These are phyloP conservation scores for Nymphalis urticae DNA, from an alignment of 2,888 invertebrate species.

Conservation along the genomic window DNA sequence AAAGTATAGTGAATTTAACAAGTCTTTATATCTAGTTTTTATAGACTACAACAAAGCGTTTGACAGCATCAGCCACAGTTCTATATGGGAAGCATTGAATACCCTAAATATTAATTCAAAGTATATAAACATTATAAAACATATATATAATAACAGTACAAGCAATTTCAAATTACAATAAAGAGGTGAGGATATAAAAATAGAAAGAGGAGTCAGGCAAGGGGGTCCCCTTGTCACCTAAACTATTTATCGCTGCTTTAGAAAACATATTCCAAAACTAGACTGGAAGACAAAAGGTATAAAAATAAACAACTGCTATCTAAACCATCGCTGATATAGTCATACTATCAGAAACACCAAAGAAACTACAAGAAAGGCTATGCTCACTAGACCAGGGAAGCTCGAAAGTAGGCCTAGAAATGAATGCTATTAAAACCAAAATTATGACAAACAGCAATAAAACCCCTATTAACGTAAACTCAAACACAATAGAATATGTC, in stretches of 20 bases:
- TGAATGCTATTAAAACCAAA: slow-evolving; percentile 24
- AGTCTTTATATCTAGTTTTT: too few species aligned
- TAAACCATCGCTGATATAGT: neutral
- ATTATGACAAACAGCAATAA: too few species aligned
- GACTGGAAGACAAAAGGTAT: neutral
- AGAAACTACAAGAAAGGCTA: slow-evolving; percentile 13
- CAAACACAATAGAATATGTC: slow-evolving; percentile 23
- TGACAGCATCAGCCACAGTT: neutral
- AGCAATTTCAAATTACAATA: too few species aligned
- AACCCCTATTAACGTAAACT: neutral
- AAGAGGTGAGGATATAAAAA: too few species aligned
- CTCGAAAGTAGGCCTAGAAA: slow-evolving; percentile 18
- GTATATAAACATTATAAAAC: too few species aligned
- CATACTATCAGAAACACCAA: neutral
- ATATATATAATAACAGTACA: too few species aligned
- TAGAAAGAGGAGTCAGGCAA: too few species aligned
- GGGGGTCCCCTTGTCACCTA: too few species aligned
- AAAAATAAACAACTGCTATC: neutral
- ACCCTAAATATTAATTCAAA: too few species aligned
- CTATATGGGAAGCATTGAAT: slow-evolving; percentile 1
- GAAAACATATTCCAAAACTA: too few species aligned
- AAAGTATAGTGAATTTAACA: neutral
- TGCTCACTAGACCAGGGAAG: slow-evolving; percentile 6
- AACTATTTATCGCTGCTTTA: too few species aligned
- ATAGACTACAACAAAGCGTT: neutral